Evolutionary conservation across 2,888 invertebrate species (phyloP), one percentile per base, ranked within the genome.

Genomic region (Tholera decimalis): DNA sequence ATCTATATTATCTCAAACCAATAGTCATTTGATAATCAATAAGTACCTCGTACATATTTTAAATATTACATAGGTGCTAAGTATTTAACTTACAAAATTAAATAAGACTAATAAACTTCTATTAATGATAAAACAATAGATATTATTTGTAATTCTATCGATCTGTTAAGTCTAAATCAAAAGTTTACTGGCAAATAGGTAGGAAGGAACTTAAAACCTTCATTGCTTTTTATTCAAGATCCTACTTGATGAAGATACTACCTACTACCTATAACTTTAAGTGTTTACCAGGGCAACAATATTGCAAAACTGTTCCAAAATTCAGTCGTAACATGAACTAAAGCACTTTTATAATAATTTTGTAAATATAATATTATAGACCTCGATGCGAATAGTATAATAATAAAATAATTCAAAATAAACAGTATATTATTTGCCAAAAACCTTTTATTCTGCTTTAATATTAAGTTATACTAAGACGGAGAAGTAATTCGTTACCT

Each of bases 351-450:
- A 58, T 57, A 63, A 46, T 82, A 79, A 67, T 82, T 73, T 80
- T 82, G 82, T 82, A 82, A 79, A 82, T 82, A 82, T 69, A 71
- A 63, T 82, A 80, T 65, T 80, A 78, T 76, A 69, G 69, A 69
- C 53, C 57, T 74, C 70, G 63, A 58, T 73, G 63, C 72, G 67
- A 70, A 73, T 72, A 76, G 56, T 63, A 15, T 60, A 74, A 64
- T 43, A 80, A 74, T 75, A 75, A 77, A 69, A 66, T 44, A 35
- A 74, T 58, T 35, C 37, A 59, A 70, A 64, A 33, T 39, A 35
- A 4, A 1, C 8, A 4, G 2, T 33, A 46, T 74, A 69, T 74
- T 20, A 49, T 53, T 47, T 28, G 47, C n/a, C n/a, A n/a, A n/a
- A n/a, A n/a, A n/a, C n/a, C n/a, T n/a, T n/a, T n/a, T n/a, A n/a